Conservation (phyloP, 2,888 invertebrate genomes). For the Torymus texanus region DNA sequence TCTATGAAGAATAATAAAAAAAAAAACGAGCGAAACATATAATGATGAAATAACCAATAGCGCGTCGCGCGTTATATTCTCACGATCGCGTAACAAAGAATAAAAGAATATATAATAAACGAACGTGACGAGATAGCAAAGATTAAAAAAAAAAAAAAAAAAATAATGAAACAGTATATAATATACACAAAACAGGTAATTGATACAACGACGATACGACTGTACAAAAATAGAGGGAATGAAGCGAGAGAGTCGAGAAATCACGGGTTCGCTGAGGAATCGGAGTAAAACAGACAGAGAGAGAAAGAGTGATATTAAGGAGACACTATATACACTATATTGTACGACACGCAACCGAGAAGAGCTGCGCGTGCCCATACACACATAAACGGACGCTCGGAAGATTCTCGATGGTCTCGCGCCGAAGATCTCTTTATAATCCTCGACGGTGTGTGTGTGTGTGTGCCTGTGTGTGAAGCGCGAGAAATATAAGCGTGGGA, state of each 20-base stretch:
- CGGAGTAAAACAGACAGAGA: neutral
- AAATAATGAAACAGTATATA: slow-evolving; percentile 7
- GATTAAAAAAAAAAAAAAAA: neutral
- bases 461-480: too few relatives aligned
- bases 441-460: neutral
- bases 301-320: neutral
- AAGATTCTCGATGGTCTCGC: slow-evolving; percentile 18
- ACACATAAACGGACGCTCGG: neutral
- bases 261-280: slow-evolving; percentile 31
- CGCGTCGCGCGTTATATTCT: slow-evolving; percentile 3
- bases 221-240: slow-evolving; percentile 32
- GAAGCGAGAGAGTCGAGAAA: slow-evolving; percentile 1
- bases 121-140: too few relatives aligned
- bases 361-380: neutral
- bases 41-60: neutral
- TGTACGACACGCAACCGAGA: neutral
- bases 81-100: neutral
- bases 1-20: too few relatives aligned
- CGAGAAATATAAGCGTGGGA: too few relatives aligned
- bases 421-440: slow-evolving; percentile 27
- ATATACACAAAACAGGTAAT: slow-evolving; percentile 42
- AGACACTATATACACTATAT: neutral
- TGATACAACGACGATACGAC: slow-evolving; percentile 52
- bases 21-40: too few relatives aligned
- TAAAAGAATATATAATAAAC: slow-evolving; percentile 3